Percentiles rank a stretch among this genome's conserved stretches.
Evolutionary conservation across 2,888 invertebrate genomes (phyloP).

Genomic region (Schizaphis graminum): DNA sequence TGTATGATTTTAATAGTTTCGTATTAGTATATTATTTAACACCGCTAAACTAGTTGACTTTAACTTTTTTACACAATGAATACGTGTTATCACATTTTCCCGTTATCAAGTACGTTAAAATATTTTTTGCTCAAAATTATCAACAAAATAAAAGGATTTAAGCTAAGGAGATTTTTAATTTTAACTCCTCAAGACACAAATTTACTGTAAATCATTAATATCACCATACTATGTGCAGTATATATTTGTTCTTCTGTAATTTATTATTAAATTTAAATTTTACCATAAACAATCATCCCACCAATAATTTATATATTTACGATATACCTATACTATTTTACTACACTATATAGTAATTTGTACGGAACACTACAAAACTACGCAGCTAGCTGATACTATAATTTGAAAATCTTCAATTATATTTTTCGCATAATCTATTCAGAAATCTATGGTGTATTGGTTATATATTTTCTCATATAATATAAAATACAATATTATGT

Average conservation of each 20-base stretch:
- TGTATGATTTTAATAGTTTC: not conserved
- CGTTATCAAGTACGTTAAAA: not conserved
- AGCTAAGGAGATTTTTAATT: not conserved
- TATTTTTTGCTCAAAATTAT: not conserved
- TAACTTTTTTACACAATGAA: not conserved
- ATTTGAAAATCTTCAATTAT: not conserved
- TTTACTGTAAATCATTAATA: not conserved
- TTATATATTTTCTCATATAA: not conserved
- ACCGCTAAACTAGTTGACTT: not conserved
- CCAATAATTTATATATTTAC: not conserved
- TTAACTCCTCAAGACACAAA: not conserved
- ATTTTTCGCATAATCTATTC: not conserved
- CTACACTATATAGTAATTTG: not conserved
- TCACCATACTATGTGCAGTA: not conserved
- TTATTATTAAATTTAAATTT: not conserved
- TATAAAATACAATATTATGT: not conserved
- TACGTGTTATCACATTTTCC: not conserved
- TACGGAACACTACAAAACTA: not conserved
- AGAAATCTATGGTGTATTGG: not conserved
- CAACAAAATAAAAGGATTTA: not conserved
- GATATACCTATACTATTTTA: not conserved
- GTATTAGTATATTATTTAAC: not conserved
- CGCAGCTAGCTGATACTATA: not conserved
- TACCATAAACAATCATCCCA: not conserved
- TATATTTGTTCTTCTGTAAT: not conserved